Percentiles rank a stretch among this genome's conserved stretches.
These are phyloP conservation scores for Cepaea nemoralis DNA, from an alignment of 1,140 invertebrate genomes.

Conservation along the genomic window DNA sequence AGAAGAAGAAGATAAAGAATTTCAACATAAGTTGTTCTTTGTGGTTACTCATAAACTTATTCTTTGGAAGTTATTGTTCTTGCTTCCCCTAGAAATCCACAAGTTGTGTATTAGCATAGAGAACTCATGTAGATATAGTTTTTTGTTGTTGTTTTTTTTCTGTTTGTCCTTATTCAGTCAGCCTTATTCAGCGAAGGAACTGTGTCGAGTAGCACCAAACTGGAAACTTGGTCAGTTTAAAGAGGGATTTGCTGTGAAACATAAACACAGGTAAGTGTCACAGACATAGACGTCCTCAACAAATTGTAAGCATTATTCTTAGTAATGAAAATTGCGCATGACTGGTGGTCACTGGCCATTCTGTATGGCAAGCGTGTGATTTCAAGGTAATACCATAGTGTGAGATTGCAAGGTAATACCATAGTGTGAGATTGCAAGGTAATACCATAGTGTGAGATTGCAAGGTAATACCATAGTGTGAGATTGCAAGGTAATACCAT, in stretches of 20 bases:
- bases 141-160: neutral
- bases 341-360: neutral
- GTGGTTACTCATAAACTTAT: no score
- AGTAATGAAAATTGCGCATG: no score
- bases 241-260: constrained; percentile 38
- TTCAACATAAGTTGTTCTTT: no score
- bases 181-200: constrained; percentile 39
- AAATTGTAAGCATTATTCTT: neutral
- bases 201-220: constrained; percentile 50
- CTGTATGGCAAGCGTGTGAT: neutral
- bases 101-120: no score
- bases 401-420: neutral
- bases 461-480: no score
- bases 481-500: no score
- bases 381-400: neutral
- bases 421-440: neutral
- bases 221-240: constrained; percentile 50
- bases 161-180: constrained; percentile 29
- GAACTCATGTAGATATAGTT: no score
- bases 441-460: neutral
- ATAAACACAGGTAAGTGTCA: constrained; percentile 43
- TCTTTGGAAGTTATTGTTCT: no score
- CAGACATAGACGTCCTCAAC: neutral
- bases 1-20: no score
- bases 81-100: no score